A percentile compares a stretch with the other conserved stretches of the same genome.
Conservation (phyloP, 1,140 invertebrate species). For the Nephila pilipes region DNA sequence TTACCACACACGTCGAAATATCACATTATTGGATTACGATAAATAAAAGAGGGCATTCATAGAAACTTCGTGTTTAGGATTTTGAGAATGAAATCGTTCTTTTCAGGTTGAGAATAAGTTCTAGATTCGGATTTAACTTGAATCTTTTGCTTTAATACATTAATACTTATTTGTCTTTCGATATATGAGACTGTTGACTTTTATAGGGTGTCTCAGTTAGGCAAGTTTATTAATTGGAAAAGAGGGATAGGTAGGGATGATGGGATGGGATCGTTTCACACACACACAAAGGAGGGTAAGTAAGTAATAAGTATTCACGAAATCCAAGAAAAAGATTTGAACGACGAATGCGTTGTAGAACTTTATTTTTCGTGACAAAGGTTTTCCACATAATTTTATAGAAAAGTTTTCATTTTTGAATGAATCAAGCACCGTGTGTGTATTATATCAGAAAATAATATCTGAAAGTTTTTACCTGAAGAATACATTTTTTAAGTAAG, state of each 20-base stretch:
- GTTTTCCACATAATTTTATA: too few relatives aligned
- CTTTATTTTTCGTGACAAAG: too few relatives aligned
- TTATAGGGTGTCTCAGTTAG: not conserved
- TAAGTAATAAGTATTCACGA: too few relatives aligned
- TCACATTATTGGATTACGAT: not conserved
- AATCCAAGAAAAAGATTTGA: too few relatives aligned
- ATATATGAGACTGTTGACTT: not conserved
- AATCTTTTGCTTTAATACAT: not conserved
- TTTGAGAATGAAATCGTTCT: not conserved
- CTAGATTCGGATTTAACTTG: not conserved
- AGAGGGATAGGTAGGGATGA: not conserved
- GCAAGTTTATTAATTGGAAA: not conserved
- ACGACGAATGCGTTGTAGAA: too few relatives aligned
- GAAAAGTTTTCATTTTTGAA: too few relatives aligned
- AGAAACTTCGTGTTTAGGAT: not conserved
- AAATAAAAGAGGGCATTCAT: constrained; percentile 16
- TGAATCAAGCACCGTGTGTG: too few relatives aligned
- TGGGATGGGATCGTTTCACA: too few relatives aligned
- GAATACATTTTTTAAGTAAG: too few relatives aligned
- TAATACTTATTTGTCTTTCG: not conserved
- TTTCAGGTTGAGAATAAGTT: not conserved
- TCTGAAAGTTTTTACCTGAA: too few relatives aligned
- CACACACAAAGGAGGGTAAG: too few relatives aligned
- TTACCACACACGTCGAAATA: constrained; percentile 41
- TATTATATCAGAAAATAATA: too few relatives aligned